Evolutionary conservation across 2,797 vertebrate genomes (phyloP).

Genomic region (Acanthopagrus latus): DNA sequence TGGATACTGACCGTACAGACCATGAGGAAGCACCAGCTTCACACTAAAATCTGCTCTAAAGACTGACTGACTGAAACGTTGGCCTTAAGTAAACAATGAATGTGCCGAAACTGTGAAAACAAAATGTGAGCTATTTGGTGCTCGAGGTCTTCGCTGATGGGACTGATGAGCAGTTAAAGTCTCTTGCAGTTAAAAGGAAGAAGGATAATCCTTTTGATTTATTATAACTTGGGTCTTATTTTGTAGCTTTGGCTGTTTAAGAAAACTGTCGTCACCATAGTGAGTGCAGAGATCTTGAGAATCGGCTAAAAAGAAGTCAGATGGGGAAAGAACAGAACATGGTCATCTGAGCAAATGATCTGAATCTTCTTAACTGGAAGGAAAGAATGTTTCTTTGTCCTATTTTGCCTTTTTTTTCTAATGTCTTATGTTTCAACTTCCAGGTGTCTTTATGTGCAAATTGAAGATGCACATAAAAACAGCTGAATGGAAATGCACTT

Average conservation of each 20-base stretch:
- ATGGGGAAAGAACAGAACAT: background rate
- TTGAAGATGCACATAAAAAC: background rate
- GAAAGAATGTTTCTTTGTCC: too few species aligned
- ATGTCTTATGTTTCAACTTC: background rate
- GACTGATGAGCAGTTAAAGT: conserved; percentile 6
- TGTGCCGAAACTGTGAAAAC: conserved; percentile 8
- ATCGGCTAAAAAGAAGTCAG: background rate
- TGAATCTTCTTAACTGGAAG: background rate
- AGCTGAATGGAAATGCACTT: background rate
- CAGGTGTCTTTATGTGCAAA: background rate
- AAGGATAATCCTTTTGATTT: background rate
- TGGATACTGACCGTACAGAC: conserved; percentile 78
- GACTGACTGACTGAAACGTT: conserved; percentile 16
- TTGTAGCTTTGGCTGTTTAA: background rate
- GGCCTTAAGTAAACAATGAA: conserved; percentile 32
- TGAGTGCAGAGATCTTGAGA: background rate
- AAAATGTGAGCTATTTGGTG: conserved; percentile 17
- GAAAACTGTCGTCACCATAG: background rate
- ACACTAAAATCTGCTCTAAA: background rate
- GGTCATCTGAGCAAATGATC: background rate
- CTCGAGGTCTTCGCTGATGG: background rate
- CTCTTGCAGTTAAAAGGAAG: background rate
- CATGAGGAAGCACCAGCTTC: background rate
- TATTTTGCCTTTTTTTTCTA: background rate
- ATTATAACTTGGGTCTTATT: background rate